phyloP scores from a whole-genome alignment of 2,888 invertebrate genomes.

The Endotricha flammealis region DNA sequence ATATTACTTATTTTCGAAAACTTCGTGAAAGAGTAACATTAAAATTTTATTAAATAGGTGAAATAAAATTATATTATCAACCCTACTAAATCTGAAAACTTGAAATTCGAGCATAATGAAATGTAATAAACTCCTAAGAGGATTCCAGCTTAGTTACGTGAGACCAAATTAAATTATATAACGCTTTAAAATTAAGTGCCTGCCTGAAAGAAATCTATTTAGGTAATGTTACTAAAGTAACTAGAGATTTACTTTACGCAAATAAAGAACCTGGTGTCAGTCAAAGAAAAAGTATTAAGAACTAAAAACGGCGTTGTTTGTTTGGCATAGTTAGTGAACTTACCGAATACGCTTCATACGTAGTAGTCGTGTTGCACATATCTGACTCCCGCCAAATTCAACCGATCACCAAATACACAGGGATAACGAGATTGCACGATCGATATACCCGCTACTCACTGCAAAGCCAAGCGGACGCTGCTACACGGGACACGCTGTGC shows the following conservation, averaged over 20 bases:
- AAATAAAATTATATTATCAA: no score
- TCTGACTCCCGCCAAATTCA: constrained; percentile 63
- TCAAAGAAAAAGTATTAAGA: neutral
- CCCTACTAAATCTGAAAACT: neutral
- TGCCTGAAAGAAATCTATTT: no score
- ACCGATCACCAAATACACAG: constrained; percentile 59
- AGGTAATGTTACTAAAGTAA: no score
- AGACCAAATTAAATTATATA: no score
- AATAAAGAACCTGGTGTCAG: no score
- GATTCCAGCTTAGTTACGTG: no score
- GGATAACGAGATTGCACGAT: constrained; percentile 61
- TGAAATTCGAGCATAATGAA: neutral
- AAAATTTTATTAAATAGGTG: no score
- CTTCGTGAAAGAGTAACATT: no score
- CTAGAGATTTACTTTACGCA: no score
- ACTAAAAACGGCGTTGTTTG: neutral
- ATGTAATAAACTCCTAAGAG: neutral
- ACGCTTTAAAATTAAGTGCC: no score
- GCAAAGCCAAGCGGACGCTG: constrained; percentile 53
- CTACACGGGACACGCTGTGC: constrained; percentile 51
- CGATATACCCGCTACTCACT: constrained; percentile 64
- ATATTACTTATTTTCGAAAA: no score
- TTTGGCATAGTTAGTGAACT: constrained; percentile 36
- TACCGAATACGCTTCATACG: constrained; percentile 44
- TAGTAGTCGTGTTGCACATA: constrained; percentile 38